Evolutionary conservation across 2,113 vertebrate genomes (phyloP), one percentile per base, ranked within the genome.

Genomic region (Oplegnathus fasciatus): DNA sequence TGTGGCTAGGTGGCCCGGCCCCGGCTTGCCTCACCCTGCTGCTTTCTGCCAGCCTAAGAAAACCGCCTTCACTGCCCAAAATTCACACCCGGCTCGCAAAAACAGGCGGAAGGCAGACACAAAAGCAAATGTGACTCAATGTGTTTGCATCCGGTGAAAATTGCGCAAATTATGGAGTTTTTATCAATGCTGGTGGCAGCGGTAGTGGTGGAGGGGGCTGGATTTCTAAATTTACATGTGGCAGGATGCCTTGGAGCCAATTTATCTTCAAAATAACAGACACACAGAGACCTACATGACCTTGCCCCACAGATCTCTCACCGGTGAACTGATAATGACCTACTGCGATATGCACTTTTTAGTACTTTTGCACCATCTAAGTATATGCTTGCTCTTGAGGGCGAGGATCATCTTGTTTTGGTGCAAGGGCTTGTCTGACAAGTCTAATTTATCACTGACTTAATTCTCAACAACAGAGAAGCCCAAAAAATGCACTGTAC

Each of bases 1-100:
- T 95, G 94, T 95, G 94, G 93, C 95, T 95, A 92, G 68, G 84
- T 88, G 84, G 88, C 85, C 67, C 37, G 8, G 80, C 88, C 82
- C 70, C 50, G 54, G 90, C 89, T 82, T 67, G 92, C 91, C 92
- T 89, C 91, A 89, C 87, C 93, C 91, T 44, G 82, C 80, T 78
- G 90, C 82, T 90, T 72, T 82, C 90, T 86, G 87, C 87, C 93
- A 90, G 84, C 88, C 88, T 73, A 81, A 70, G 75, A 89, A 89
- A 92, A 72, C 68, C 48, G 40, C 68, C 77, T 71, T n/a, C 30
- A 22, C 72, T 75, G 55, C 79, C 78, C 93, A 79, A 86, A 78
- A 89, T 89, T 91, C 88, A 91, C 91, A 94, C 89, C 86, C 83
- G 0, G 58, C 83, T 83, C 32, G 22, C 86, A 82, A 89, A 92